phyloP scores from a whole-genome alignment of 2,113 vertebrate species.

The Pteronura brasiliensis region DNA sequence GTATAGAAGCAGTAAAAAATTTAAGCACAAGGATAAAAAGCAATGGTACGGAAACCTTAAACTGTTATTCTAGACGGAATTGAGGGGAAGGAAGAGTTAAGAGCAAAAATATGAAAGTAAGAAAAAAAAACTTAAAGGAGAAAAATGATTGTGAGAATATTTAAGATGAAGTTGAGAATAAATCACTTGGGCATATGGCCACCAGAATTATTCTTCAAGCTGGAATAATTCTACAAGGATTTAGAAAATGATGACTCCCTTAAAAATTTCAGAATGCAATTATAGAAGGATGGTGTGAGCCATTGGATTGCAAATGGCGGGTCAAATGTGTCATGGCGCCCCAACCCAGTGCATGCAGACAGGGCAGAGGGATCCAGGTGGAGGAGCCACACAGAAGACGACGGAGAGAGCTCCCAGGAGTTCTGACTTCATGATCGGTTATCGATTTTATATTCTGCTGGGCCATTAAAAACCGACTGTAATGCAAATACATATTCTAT shows the following conservation, averaged over 20 bases:
- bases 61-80: not conserved
- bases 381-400: fast-evolving
- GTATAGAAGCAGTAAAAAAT: not conserved
- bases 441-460: not conserved
- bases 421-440: not conserved
- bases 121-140: not conserved
- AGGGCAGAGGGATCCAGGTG: not conserved
- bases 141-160: not conserved
- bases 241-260: not conserved
- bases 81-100: not conserved
- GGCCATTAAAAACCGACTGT: not conserved
- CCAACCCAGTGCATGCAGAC: not conserved
- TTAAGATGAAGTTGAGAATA: not conserved
- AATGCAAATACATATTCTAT: not conserved
- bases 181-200: not conserved
- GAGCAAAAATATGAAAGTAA: not conserved
- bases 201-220: not conserved
- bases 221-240: not conserved
- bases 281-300: not conserved
- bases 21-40: constrained; percentile 21
- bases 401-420: not conserved
- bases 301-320: not conserved
- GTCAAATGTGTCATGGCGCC: not conserved
- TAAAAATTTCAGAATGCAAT: not conserved
- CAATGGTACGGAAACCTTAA: not conserved